Evolutionary conservation across 1,140 invertebrate species (phyloP).

Genomic region (Macrobrachium rosenbergii): DNA sequence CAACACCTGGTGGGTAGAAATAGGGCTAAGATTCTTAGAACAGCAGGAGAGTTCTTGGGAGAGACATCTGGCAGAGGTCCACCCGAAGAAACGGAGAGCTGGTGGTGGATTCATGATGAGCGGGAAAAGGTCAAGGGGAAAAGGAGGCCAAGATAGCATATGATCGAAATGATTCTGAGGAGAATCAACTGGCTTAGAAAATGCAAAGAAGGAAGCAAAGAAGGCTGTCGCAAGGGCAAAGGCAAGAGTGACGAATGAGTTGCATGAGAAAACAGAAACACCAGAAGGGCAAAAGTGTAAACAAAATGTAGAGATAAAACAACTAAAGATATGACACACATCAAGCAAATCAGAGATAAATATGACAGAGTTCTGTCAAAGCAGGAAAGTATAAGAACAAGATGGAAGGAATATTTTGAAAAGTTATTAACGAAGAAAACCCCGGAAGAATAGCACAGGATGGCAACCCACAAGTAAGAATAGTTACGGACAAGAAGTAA

Average conservation of each 20-base stretch:
- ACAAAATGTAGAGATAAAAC: too few species aligned
- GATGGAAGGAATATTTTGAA: conserved; percentile 8
- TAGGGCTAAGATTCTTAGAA: background rate
- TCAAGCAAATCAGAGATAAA: background rate
- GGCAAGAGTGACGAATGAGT: background rate
- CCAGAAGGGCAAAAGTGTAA: background rate
- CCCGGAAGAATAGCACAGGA: too few species aligned
- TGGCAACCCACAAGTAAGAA: too few species aligned
- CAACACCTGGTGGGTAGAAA: background rate
- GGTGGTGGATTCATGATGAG: too few species aligned
- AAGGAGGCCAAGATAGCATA: too few species aligned
- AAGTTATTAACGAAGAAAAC: background rate
- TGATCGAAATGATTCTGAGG: too few species aligned
- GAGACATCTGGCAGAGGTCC: too few species aligned
- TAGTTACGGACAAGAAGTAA: too few species aligned
- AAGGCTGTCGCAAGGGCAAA: background rate
- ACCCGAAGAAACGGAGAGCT: too few species aligned
- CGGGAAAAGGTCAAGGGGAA: too few species aligned
- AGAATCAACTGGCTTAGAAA: background rate
- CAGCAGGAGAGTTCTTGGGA: background rate
- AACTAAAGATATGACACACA: background rate
- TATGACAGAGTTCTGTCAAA: too few species aligned
- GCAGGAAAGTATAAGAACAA: background rate
- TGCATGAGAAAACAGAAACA: conserved; percentile 24
- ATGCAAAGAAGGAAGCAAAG: too few species aligned